Conservation (phyloP, 2,888 invertebrate genomes). For the Punctoribates punctum region DNA sequence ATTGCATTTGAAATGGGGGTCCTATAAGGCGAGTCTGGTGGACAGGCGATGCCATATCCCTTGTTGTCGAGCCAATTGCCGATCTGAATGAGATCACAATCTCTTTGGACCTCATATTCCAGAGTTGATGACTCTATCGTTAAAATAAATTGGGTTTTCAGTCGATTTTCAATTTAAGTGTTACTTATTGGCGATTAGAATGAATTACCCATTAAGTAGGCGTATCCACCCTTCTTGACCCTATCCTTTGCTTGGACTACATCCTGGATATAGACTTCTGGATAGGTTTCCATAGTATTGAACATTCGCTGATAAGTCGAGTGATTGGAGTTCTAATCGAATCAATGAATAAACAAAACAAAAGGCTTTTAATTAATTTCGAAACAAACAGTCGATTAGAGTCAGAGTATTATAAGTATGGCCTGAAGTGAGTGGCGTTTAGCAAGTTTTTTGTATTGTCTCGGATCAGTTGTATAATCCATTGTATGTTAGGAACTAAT, state of each 20-base stretch:
- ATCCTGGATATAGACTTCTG: constrained; percentile 47
- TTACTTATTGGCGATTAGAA: neutral
- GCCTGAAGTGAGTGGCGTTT: neutral
- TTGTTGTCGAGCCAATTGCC: constrained; percentile 49
- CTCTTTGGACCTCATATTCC: constrained; percentile 56
- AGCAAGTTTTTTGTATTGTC: neutral
- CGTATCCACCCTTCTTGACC: constrained; percentile 57
- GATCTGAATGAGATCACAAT: constrained; percentile 58
- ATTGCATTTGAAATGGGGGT: constrained; percentile 91
- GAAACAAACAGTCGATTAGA: neutral
- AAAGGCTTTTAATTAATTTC: neutral
- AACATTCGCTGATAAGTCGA: constrained; percentile 57
- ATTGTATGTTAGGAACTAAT: neutral
- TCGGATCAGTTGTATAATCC: neutral
- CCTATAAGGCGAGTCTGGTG: constrained; percentile 81
- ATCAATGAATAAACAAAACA: neutral
- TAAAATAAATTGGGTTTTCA: neutral
- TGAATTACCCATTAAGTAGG: constrained; percentile 54
- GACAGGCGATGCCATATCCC: constrained; percentile 49
- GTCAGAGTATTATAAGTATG: neutral
- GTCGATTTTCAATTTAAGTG: neutral
- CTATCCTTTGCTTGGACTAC: constrained; percentile 67
- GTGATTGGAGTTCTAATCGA: constrained; percentile 54
- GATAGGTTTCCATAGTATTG: constrained; percentile 53
- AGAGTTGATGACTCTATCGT: constrained; percentile 56